Base-by-base conservation (phyloP, 2,888 invertebrate genomes). In the Allacma fusca region DNA sequence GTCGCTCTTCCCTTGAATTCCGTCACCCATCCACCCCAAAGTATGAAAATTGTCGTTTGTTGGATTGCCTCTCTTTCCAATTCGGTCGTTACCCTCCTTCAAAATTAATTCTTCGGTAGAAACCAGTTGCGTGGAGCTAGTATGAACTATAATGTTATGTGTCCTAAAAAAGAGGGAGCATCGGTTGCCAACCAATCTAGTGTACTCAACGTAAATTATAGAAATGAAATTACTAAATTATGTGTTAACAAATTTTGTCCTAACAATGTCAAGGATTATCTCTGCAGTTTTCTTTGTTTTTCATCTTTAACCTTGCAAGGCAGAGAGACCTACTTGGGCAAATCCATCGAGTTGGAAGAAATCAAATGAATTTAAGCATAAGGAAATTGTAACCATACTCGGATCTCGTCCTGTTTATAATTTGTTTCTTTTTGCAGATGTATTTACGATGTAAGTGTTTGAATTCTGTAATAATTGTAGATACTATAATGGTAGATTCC, bases 201-300 rank as follows among this genome's bases (percentile, higher is more conserved):
- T 50, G 50, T 50, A 50, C 50, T 50, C 50, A 50, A 50, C 50
- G 4, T 50, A 50, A 50, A 50, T 50, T 50, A 50, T 50, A 19
- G n/a, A 16, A 50, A 50, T 50, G 50, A 50, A 50, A 50, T 50
- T 50, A 50, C 50, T 50, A 19, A 50, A 19, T 50, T 50, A 50
- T 50, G 19, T 50, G 2, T 19, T 9, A 50, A 19, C 50, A 50
- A 50, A 50, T 50, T 5, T 50, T 50, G 50, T 50, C 50, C 50
- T 50, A 50, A 50, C 50, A 50, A 50, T 50, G 16, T 50, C 50
- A 50, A 50, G 50, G 50, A 50, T 50, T 50, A n/a, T 50, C 50
- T 50, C 50, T 50, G 50, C 50, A 50, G 50, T 50, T 50, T 50
- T 16, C 50, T 13, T 50, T 50, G 16, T 13, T 50, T 50, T 19